A percentile compares a stretch with the other conserved stretches of the same genome.
Evolutionary conservation across 2,797 vertebrate species (phyloP).

Genomic region (Eulemur rubriventer): DNA sequence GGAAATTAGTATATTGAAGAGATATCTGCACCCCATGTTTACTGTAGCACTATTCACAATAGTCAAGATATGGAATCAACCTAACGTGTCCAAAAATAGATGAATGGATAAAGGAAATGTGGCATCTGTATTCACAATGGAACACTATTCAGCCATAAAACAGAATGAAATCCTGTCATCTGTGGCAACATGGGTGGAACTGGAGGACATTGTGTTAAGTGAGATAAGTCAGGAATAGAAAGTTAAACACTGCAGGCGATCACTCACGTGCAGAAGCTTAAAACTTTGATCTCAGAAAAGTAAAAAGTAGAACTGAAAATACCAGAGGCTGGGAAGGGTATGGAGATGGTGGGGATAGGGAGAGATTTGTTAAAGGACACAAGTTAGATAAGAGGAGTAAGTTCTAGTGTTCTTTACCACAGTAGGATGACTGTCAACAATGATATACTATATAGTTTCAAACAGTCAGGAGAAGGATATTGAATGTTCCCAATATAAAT

Average conservation of each 20-base stretch:
- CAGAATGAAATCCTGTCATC: background rate
- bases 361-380: background rate
- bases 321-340: background rate
- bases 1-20: background rate
- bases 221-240: background rate
- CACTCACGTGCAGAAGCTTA: background rate
- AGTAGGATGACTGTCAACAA: background rate
- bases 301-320: background rate
- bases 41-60: background rate
- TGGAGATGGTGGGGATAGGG: background rate
- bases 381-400: background rate
- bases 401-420: background rate
- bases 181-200: background rate
- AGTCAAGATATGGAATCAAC: background rate
- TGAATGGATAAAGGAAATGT: background rate
- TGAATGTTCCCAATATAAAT: background rate
- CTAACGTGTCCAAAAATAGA: background rate
- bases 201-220: background rate
- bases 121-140: background rate
- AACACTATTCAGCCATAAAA: background rate
- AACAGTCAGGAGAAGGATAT: background rate
- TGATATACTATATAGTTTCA: background rate
- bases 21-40: background rate
- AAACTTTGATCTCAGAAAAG: background rate
- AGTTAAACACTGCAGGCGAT: background rate